Base-by-base conservation (phyloP, 2,113 vertebrate species). In the Dicaeum eximium region DNA sequence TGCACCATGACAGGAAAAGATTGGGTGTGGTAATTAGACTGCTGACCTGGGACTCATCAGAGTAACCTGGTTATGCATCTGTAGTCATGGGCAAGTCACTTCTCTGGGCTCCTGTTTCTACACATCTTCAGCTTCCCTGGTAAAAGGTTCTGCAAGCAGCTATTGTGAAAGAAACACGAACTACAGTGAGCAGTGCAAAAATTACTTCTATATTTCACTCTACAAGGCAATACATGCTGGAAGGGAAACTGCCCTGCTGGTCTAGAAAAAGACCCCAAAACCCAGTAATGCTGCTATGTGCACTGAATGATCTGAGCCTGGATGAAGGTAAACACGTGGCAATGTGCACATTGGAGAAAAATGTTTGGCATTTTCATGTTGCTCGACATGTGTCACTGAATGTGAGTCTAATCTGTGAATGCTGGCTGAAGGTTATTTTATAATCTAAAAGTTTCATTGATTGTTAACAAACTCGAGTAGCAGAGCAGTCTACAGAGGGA, bases 11-110 rank as follows among this genome's bases (percentile, higher is more conserved):
- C 74, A 96, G 93, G 92, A 95, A 95, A 90, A 92, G 71, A 93
- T 1, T 80, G 88, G 93, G 90, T 74, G 93, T 92, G 92, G 88
- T 90, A 94, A 90, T 94, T 82, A 80, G 79, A 74, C 54, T 65
- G 37, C 71, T 47, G 93, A 86, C 79, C 90, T 62, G 85, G 40
- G 58, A 95, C 58, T 91, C 81, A n/a, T 93, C 80, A 66, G 71
- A 54, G 79, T 80, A 91, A 88, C 71, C 66, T 90, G 25, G 81
- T 81, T 95, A 65, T 44, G 58, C 89, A 91, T 72, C 47, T 42
- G 54, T 54, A 80, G 75, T 92, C 86, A 83, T 7, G 21, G 56
- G 31, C 58, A 92, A 77, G 90, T 88, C 74, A 79, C n/a, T 77
- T 85, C 90, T 88, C 44, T 13, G 30, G 33, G 35, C 75, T 94